Evolutionary conservation across 2,888 invertebrate species (phyloP), one percentile per base, ranked within the genome.

Genomic region (Mythimna vitellina): DNA sequence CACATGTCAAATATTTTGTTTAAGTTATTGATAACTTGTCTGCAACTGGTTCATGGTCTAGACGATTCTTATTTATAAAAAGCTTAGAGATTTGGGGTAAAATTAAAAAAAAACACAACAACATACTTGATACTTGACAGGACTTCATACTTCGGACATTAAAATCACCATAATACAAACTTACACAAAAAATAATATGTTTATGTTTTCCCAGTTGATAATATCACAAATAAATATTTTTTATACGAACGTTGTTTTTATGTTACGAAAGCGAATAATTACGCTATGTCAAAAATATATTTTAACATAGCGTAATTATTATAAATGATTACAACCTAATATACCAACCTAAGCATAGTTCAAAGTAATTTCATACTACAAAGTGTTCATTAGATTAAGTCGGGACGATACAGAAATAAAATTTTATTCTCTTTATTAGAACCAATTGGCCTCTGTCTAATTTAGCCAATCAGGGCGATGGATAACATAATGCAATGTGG

Each of bases 381-480:
- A 29, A n/a, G 57, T 22, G 8, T 14, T 70, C 61, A 75, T 76
- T 66, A 74, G 42, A 74, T 73, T 67, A 70, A 54, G 76, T 53
- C 71, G 32, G 12, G 20, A 12, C 51, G 20, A 42, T 51, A 77
- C 38, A 35, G 51, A 46, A 58, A 75, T 49, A 63, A 51, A 17
- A 53, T 76, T 54, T 60, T 70, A 61, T 70, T 42, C 51, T 56
- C 25, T 61, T 25, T 65, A 76, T 71, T 77, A 67, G 54, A 63
- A 73, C 72, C 63, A 73, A 65, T 77, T 68, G 61, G 51, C 22
- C 54, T 49, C 69, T 62, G 49, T 0, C 57, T 76, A 72, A 78
- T 78, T 78, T 17, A 72, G 46, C 72, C 72, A 76, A 78, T 76
- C 65, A 66, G 56, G 49, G 29, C 22, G 53, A 54, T 32, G n/a